Evolutionary conservation across 2,113 vertebrate genomes (phyloP), one percentile per base, ranked within the genome.

Genomic region (Otis tarda): DNA sequence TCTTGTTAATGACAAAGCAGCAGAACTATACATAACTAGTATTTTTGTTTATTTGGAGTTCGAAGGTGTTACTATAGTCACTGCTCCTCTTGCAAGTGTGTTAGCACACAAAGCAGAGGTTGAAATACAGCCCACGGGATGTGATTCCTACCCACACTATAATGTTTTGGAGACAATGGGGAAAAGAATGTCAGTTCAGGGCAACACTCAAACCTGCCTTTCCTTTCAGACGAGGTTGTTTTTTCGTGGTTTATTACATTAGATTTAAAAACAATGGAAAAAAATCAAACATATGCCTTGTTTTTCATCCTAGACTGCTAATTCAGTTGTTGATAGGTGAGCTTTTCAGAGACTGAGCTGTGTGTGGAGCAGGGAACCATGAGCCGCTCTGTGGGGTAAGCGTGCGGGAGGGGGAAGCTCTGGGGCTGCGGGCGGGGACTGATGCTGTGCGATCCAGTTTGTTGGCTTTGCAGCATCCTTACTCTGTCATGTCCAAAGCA

Each of bases 401-500:
- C 1, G 3, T n/a, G 24, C 0, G 0, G 16, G 55, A 47, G 16
- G 17, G 30, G 25, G 21, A 56, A 6, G 33, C 47, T 45, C 21
- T 1, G 4, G 33, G 39, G 23, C 31, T 59, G 67, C 3, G 2
- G 35, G 49, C 50, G 33, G 35, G 55, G 12, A 31, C 23, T 0
- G 0, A 3, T 45, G 52, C 61, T 67, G 25, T 12, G 43, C 0
- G 1, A 10, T 41, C 28, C 30, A 20, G 25, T 45, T 41, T 3
- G 1, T 13, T 39, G 69, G 15, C 39, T 59, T 73, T 3, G 2
- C 67, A 71, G n/a, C 45, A 23, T 41, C 52, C 15, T 25, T 16
- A 1, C 7, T 41, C 17, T n/a, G 22, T 24, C 27, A 2, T 30
- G 43, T 60, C 21, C 3, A 0, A 33, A 7, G 10, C 1, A 1